Base-by-base conservation (phyloP, 2,888 invertebrate genomes). In the Calameuta idolon region DNA sequence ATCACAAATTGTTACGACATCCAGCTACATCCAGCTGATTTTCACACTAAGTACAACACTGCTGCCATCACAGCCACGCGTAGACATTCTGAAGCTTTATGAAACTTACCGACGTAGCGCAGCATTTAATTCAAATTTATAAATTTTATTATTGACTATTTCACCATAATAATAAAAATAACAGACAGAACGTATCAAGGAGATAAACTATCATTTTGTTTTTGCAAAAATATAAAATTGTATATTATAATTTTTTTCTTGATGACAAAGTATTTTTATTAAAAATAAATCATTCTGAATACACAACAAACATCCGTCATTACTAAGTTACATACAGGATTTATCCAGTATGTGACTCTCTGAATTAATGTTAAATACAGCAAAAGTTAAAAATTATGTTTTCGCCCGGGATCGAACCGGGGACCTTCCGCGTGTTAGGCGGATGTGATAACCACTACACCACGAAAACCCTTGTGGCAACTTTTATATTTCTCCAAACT, bases 361-460 rank as follows among this genome's bases (percentile, higher is more conserved):
- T 55, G 9, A 55, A 55, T 23, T 23, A 23, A 55, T 23, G 5
- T 15, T 40, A 15, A 40, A 40, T 40, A 55, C 23, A 55, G 23
- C 9, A 23, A 55, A 55, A 55, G 0, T 23, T 77, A 81, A 86
- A 85, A 91, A 92, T 92, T 81, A 88, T 76, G 77, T 77, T 75
- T 77, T 75, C 75, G 75, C 77, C 75, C 73, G 73, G 77, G 76
- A 75, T 76, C 71, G 75, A 78, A 73, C 75, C 73, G 74, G 76
- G 74, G 76, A 76, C 76, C 77, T 1, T n/a, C 40, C 75, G 96
- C 96, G 96, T 96, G 96, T 96, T 95, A 96, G 95, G 96, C 96
- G 95, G 96, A 96, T 95, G 96, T 96, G 96, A 96, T 96, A 96
- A 96, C 96, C 96, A 95, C 96, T 96, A 96, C 96, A 96, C 95